phyloP scores from a whole-genome alignment of 2,888 invertebrate genomes.

The Nomada flava region DNA sequence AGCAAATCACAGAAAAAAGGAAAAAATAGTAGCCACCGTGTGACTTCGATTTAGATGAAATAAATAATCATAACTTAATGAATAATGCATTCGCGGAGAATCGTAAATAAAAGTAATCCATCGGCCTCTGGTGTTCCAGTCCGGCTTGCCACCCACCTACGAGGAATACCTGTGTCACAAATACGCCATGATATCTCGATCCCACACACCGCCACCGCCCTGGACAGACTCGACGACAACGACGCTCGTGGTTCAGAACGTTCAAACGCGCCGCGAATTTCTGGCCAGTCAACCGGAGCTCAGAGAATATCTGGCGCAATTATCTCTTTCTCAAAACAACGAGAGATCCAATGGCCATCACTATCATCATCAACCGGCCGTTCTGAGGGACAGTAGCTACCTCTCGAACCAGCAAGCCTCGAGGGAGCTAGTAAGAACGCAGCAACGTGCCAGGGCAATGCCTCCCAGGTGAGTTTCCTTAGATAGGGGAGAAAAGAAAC shows the following conservation, averaged over 20 bases:
- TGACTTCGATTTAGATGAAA: too few relatives aligned
- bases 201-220: constrained; percentile 82
- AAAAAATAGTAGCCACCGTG: too few relatives aligned
- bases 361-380: constrained; percentile 66
- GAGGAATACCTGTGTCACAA: constrained; percentile 82
- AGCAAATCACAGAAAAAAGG: too few relatives aligned
- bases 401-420: constrained; percentile 74
- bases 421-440: constrained; percentile 75
- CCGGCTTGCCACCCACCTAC: constrained; percentile 82
- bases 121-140: constrained; percentile 66
- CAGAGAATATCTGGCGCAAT: constrained; percentile 77
- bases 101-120: not conserved
- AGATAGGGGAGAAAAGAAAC: not conserved
- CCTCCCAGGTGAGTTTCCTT: constrained; percentile 77
- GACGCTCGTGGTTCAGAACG: constrained; percentile 22
- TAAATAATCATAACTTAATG: too few relatives aligned
- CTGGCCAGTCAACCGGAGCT: constrained; percentile 78
- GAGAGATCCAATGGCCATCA: constrained; percentile 32
- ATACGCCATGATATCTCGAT: constrained; percentile 79
- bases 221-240: constrained; percentile 78
- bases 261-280: constrained; percentile 75
- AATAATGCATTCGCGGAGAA: not conserved
- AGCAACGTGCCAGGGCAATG: constrained; percentile 78
- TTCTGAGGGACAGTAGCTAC: constrained; percentile 70
- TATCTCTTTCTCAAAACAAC: constrained; percentile 71